Percentiles rank a stretch among this genome's conserved stretches.
phyloP scores from a whole-genome alignment of 2,888 invertebrate species.

The Chymomyza procnemis region DNA sequence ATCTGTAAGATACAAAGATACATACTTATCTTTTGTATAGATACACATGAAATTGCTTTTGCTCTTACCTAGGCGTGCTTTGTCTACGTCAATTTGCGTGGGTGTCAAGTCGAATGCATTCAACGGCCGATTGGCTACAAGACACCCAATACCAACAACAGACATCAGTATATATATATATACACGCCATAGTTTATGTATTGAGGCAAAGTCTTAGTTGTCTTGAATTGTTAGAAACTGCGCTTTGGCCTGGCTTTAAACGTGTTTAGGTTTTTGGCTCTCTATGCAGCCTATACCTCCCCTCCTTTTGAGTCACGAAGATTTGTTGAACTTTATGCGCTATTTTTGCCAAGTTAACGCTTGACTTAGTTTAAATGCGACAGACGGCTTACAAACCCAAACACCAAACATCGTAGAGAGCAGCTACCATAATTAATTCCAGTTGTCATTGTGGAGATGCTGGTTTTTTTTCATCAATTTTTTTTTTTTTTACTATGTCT shows the following conservation, averaged over 20 bases:
- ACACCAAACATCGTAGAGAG: neutral
- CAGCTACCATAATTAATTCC: slow-evolving; percentile 57
- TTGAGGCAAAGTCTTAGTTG: neutral
- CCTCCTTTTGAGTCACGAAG: neutral
- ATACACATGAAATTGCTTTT: slow-evolving; percentile 45
- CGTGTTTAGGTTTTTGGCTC: slow-evolving; percentile 68
- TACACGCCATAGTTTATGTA: neutral
- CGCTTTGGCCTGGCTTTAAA: slow-evolving; percentile 53
- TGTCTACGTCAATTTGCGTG: slow-evolving; percentile 50
- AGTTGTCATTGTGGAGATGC: slow-evolving; percentile 46
- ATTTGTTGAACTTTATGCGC: slow-evolving; percentile 1
- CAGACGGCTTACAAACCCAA: neutral
- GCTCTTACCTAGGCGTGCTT: slow-evolving; percentile 19
- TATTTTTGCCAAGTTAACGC: neutral
- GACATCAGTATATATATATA: neutral
- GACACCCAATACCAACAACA: slow-evolving; percentile 25
- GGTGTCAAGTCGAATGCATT: slow-evolving; percentile 52
- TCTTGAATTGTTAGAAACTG: slow-evolving; percentile 23
- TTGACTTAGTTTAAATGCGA: neutral
- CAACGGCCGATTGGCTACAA: slow-evolving; percentile 25
- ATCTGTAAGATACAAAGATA: slow-evolving; percentile 2
- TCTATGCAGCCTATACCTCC: neutral
- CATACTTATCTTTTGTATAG: slow-evolving; percentile 46
- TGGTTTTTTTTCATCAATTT: slow-evolving; percentile 10
- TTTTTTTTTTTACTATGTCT: neutral